Base-by-base conservation (phyloP, 2,888 invertebrate species). In the Nipponacmea schrenckii region DNA sequence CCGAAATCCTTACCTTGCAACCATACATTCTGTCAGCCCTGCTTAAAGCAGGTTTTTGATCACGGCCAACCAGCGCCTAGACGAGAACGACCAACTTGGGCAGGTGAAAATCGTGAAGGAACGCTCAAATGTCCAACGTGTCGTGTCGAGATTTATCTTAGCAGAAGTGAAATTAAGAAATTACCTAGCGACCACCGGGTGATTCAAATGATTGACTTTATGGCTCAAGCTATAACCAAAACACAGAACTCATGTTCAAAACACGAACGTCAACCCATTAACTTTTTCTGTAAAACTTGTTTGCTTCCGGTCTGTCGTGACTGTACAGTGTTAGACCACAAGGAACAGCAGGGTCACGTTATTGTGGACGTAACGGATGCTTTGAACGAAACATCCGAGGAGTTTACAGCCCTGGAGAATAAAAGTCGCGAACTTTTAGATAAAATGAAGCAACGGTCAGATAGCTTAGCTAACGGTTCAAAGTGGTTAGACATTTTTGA, bases 1-100 rank as follows among this genome's bases (percentile, higher is more conserved):
- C 84, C 85, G 1, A 85, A 85, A 69, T 84, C 84, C 15, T 72
- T 85, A 48, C 85, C 84, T 1, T 85, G 85, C 70, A 85, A 85
- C 76, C 85, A 85, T 70, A 84, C 84, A 1, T 85, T 84, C 78
- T 85, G 85, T 69, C 74, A 82, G 27, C 81, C 83, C 0, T 85
- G 85, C 68, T 73, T 85, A 27, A 84, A 79, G 63, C 83, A 83
- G 74, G 82, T 85, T 0, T 85, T 83, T 71, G 83, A 84, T 67
- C 83, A 84, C 70, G 79, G 79, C 45, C 83, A 83, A 68, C 82
- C 80, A 26, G 80, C 83, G 65, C 73, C 78, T 8, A 74, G 84
- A 26, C 68, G 74, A 69, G 80, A 20, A 73, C 75, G 24, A 8
- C 74, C 74, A 27, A 68, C 76, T 12, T 83, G 82, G 80, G 78